These are phyloP conservation scores for Lymantria monacha DNA, from an alignment of 2,888 invertebrate genomes.

Conservation along the genomic window DNA sequence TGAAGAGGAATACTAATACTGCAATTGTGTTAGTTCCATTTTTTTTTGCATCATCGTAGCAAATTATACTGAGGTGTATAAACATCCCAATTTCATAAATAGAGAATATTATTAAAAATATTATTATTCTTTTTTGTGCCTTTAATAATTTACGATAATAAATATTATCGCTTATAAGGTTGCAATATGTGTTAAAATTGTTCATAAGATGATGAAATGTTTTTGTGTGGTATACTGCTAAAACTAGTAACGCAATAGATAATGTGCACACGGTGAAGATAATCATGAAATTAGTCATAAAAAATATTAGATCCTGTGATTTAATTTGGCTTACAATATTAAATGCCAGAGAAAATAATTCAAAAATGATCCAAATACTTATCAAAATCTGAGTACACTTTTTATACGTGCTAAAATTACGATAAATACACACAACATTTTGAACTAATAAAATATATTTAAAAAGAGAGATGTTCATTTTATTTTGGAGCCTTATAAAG, in stretches of 20 bases:
- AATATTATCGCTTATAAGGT: not conserved
- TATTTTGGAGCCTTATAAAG: not conserved
- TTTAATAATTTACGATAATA: not conserved
- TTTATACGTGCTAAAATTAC: constrained; percentile 25
- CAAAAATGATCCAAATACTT: constrained; percentile 9
- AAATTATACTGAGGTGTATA: not conserved
- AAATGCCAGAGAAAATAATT: constrained; percentile 1
- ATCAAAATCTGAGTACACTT: constrained; percentile 13
- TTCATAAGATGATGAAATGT: not conserved
- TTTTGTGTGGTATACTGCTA: not conserved
- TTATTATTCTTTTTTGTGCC: not conserved
- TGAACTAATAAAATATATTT: constrained; percentile 27
- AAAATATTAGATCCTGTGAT: not conserved
- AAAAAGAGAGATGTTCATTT: constrained; percentile 1
- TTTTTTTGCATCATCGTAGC: not conserved
- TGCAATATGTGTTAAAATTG: not conserved
- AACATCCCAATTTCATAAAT: not conserved
- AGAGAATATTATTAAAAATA: not conserved
- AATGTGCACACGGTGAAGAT: not conserved
- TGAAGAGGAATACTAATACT: not conserved
- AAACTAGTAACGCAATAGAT: not conserved
- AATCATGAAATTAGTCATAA: not conserved
- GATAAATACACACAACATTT: constrained; percentile 29
- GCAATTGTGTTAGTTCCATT: not conserved
- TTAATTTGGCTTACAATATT: not conserved